Percentiles rank a stretch among this genome's conserved stretches.
phyloP scores from a whole-genome alignment of 2,113 vertebrate species.

The Scalopus aquaticus region DNA sequence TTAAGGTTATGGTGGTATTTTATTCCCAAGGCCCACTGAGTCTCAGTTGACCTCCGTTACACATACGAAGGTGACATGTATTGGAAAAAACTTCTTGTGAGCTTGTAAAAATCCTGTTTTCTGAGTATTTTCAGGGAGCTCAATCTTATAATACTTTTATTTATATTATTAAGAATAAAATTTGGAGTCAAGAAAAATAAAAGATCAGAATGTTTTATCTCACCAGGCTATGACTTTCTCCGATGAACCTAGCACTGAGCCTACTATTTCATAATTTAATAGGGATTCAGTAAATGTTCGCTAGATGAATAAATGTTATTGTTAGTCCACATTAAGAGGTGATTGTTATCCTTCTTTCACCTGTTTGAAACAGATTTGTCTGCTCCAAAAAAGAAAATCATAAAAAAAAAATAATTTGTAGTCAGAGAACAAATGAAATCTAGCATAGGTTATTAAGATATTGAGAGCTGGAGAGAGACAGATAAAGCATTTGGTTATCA shows the following conservation, averaged over 20 bases:
- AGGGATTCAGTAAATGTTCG: neutral
- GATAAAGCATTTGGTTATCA: neutral
- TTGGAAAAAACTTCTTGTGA: too few species aligned
- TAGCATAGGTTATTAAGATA: neutral
- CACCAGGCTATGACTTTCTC: neutral
- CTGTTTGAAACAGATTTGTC: neutral
- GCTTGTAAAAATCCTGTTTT: too few species aligned
- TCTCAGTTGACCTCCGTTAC: too few species aligned
- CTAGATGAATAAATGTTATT: constrained; percentile 1
- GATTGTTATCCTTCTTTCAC: neutral
- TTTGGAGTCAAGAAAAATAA: neutral
- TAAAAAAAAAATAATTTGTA: neutral
- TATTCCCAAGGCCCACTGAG: too few species aligned
- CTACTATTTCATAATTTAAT: neutral
- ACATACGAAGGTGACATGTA: too few species aligned
- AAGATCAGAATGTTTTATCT: neutral
- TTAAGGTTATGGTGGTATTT: too few species aligned
- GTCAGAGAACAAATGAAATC: neutral
- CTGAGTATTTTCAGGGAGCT: too few species aligned
- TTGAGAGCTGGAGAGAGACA: neutral
- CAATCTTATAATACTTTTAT: neutral
- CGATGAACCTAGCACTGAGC: neutral
- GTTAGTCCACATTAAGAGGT: neutral
- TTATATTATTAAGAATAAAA: neutral
- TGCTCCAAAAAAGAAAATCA: neutral